phyloP scores from a whole-genome alignment of 2,797 vertebrate genomes.

The Cephalopachus bancanus region DNA sequence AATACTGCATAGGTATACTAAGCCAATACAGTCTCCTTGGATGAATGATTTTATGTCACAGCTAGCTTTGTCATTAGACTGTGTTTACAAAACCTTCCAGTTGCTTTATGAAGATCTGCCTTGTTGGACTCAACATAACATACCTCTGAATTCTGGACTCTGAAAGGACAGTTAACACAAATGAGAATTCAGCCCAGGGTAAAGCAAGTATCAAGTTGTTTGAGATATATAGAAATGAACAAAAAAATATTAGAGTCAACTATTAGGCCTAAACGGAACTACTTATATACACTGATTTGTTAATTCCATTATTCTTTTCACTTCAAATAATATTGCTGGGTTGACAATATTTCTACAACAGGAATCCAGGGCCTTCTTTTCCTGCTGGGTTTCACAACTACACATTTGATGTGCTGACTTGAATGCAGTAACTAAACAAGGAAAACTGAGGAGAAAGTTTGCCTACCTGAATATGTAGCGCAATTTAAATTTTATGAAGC shows the following conservation, averaged over 20 bases:
- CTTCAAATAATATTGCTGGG: neutral
- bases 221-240: neutral
- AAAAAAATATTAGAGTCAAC: neutral
- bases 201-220: conserved; percentile 36
- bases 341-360: neutral
- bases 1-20: conserved; percentile 29
- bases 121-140: conserved; percentile 13
- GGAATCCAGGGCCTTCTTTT: neutral
- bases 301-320: conserved; percentile 23
- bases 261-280: neutral
- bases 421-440: conserved; percentile 24
- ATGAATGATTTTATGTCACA: conserved; percentile 56
- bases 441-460: neutral
- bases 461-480: neutral
- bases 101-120: conserved; percentile 64
- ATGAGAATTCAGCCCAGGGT: conserved; percentile 1
- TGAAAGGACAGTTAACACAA: conserved; percentile 38
- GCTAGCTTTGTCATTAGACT: conserved; percentile 58
- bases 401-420: neutral
- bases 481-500: conserved; percentile 44
- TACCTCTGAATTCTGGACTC: neutral
- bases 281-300: neutral
- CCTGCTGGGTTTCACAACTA: neutral
- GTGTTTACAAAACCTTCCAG: conserved; percentile 57
- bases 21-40: conserved; percentile 33